Evolutionary conservation across 2,113 vertebrate genomes (phyloP).

Genomic region (Balaeniceps rex): DNA sequence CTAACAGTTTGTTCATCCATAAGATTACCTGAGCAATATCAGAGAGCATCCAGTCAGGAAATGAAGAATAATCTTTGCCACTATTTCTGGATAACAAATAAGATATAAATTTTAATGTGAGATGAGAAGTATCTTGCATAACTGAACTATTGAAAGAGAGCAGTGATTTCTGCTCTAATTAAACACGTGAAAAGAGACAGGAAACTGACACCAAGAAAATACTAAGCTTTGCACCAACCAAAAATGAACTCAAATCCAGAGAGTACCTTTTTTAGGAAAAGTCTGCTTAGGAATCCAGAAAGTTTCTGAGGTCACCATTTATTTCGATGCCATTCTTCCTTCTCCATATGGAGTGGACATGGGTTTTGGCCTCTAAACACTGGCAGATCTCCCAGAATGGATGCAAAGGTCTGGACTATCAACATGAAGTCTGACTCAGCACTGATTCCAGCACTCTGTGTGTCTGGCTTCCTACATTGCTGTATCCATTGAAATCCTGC

Average conservation of each 20-base stretch:
- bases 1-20: slow-evolving; percentile 21
- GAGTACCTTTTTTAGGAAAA: background rate
- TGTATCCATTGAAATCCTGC: background rate
- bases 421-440: slow-evolving; percentile 60
- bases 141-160: slow-evolving; percentile 17
- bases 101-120: slow-evolving; percentile 61
- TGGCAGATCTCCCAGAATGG: slow-evolving; percentile 52
- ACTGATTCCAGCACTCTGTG: slow-evolving; percentile 10
- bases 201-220: slow-evolving; percentile 2
- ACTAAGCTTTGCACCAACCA: background rate
- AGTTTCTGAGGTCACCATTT: slow-evolving; percentile 36
- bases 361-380: slow-evolving; percentile 37
- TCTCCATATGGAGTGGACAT: slow-evolving; percentile 52
- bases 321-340: slow-evolving; percentile 5
- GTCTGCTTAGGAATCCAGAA: background rate
- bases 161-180: slow-evolving; percentile 27
- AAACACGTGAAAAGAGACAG: background rate
- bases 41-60: slow-evolving; percentile 46
- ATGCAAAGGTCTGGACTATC: slow-evolving; percentile 45
- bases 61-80: slow-evolving; percentile 60
- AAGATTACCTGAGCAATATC: slow-evolving; percentile 35
- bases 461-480: slow-evolving; percentile 9
- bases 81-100: slow-evolving; percentile 55
- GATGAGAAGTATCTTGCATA: slow-evolving; percentile 47
- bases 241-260: background rate